Conservation (phyloP, 2,888 invertebrate genomes). For the Galeruca laticollis region DNA sequence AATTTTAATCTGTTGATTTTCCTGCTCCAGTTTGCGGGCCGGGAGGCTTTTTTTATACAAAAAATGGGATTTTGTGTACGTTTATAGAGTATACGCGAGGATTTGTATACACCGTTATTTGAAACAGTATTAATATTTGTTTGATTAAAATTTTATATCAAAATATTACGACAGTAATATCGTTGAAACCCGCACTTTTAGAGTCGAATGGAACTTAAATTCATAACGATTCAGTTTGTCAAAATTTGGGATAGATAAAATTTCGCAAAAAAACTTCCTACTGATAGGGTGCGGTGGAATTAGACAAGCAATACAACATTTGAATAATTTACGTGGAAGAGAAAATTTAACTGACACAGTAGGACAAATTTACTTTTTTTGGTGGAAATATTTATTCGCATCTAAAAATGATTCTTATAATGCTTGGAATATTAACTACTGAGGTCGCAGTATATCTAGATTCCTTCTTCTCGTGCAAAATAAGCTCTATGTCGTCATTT, state of each 20-base stretch:
- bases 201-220: not conserved
- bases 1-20: conserved; percentile 28
- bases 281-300: not conserved
- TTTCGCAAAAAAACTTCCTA: not conserved
- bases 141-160: not conserved
- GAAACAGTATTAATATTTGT: not conserved
- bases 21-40: not conserved
- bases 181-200: not conserved
- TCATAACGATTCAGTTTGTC: conserved; percentile 1
- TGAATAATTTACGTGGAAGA: no score
- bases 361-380: no score
- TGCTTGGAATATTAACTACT: no score
- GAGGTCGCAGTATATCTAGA: no score
- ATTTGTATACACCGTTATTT: not conserved
- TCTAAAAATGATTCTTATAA: no score
- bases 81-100: not conserved
- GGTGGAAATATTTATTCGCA: no score
- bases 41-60: not conserved
- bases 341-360: no score
- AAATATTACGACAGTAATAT: not conserved
- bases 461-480: no score
- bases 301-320: not conserved
- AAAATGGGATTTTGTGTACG: conserved; percentile 1
- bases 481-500: no score
- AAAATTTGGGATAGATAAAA: not conserved